Evolutionary conservation across 2,888 invertebrate species (phyloP).

Genomic region (Sphaeridia pumilis): DNA sequence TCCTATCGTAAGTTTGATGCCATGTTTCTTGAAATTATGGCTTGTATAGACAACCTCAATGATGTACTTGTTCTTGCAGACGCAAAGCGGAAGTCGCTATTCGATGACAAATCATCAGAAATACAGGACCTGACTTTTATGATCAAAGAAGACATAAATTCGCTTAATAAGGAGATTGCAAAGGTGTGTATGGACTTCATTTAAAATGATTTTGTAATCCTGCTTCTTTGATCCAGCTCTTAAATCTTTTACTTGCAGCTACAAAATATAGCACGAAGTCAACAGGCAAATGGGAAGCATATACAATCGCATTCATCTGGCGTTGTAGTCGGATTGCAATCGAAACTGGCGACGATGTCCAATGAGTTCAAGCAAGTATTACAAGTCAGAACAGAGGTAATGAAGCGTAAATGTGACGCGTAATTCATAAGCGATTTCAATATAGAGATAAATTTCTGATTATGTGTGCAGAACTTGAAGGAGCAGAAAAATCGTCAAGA

Average conservation of each 20-base stretch:
- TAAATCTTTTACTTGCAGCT: slow-evolving; percentile 18
- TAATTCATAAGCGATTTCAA: too few relatives aligned
- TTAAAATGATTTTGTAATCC: neutral
- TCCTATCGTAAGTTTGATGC: slow-evolving; percentile 65
- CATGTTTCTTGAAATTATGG: slow-evolving; percentile 1
- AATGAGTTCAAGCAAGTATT: slow-evolving; percentile 95
- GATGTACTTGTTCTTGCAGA: too few relatives aligned
- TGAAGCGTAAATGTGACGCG: too few relatives aligned
- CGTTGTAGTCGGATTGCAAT: slow-evolving; percentile 82
- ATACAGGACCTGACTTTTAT: slow-evolving; percentile 96
- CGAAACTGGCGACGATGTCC: slow-evolving; percentile 91
- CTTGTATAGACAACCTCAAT: slow-evolving; percentile 10
- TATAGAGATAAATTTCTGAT: neutral
- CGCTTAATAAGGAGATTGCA: slow-evolving; percentile 94
- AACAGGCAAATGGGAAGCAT: slow-evolving; percentile 53
- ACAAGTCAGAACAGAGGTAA: slow-evolving; percentile 86
- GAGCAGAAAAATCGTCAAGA: slow-evolving; percentile 88
- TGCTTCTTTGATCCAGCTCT: neutral
- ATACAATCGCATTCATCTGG: slow-evolving; percentile 84
- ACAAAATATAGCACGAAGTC: slow-evolving; percentile 27
- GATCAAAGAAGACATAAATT: slow-evolving; percentile 89
- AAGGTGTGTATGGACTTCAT: slow-evolving; percentile 48
- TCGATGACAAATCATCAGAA: slow-evolving; percentile 90
- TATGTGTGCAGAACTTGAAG: slow-evolving; percentile 60
- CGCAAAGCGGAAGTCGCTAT: slow-evolving; percentile 94